These are phyloP conservation scores for Aleiodes sp. DNA, from an alignment of 1,140 invertebrate genomes.

Conservation along the genomic window DNA sequence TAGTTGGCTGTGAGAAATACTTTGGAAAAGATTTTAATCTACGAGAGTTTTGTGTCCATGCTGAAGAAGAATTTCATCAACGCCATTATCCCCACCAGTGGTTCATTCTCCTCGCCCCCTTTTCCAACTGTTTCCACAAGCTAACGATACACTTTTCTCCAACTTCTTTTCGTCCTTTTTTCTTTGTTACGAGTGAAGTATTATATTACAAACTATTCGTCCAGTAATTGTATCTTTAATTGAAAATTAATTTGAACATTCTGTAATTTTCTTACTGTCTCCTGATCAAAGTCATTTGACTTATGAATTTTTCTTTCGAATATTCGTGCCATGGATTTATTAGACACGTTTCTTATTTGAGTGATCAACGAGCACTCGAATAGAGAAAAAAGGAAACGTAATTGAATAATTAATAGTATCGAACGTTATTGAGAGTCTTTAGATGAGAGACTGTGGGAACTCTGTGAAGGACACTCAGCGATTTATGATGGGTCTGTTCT, in stretches of 20 bases:
- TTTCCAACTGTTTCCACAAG: neutral
- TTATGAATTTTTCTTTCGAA: no score
- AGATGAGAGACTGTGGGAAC: no score
- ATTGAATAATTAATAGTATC: no score
- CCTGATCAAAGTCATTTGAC: no score
- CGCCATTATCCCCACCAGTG: conserved; percentile 22
- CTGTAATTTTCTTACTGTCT: neutral
- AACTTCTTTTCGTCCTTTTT: neutral
- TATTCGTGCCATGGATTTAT: no score
- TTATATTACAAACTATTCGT: neutral
- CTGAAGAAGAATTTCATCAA: conserved; percentile 30
- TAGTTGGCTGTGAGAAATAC: conserved; percentile 27
- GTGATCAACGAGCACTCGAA: no score
- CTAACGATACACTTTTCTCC: neutral
- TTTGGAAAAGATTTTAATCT: conserved; percentile 27
- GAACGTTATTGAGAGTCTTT: no score
- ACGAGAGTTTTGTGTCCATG: conserved; percentile 29
- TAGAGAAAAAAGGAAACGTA: no score
- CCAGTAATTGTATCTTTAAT: neutral
- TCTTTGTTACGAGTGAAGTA: neutral
- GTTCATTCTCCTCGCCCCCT: neutral
- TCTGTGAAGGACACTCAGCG: no score
- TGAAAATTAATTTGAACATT: neutral
- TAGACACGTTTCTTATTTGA: no score
- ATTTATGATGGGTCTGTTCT: no score